phyloP scores from a whole-genome alignment of 2,888 invertebrate genomes.

The Doris montereyensis region DNA sequence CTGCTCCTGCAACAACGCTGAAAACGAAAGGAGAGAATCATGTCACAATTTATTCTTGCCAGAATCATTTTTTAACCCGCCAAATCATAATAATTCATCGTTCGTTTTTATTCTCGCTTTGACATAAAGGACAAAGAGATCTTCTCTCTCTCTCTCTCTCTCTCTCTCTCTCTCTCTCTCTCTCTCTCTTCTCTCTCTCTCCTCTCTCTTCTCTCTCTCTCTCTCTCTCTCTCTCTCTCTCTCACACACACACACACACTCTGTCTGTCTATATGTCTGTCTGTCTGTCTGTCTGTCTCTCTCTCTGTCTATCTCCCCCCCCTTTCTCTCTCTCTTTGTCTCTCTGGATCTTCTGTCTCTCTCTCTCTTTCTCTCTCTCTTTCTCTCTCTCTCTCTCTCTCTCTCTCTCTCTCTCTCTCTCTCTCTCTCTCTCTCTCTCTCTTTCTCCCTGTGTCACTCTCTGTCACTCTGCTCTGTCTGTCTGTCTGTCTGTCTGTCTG shows the following conservation, averaged over 20 bases:
- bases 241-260: slow-evolving; percentile 2
- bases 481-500: neutral
- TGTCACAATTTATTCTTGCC: no score
- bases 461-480: neutral
- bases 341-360: neutral
- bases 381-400: slow-evolving; percentile 25
- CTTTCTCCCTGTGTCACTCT: neutral
- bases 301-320: neutral
- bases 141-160: slow-evolving; percentile 3
- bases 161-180: slow-evolving; percentile 10
- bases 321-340: neutral
- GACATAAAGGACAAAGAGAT: no score
- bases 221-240: neutral
- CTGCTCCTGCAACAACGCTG: no score
- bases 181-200: neutral
- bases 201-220: neutral
- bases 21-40: no score
- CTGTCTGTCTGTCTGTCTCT: slow-evolving; percentile 25
- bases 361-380: slow-evolving; percentile 10
- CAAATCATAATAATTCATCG: no score
- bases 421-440: slow-evolving; percentile 7
- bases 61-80: no score
- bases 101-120: no score
- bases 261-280: slow-evolving; percentile 19
- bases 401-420: slow-evolving; percentile 1